Conservation (phyloP, 2,888 invertebrate species). For the Poecilobothrus nobilitatus region DNA sequence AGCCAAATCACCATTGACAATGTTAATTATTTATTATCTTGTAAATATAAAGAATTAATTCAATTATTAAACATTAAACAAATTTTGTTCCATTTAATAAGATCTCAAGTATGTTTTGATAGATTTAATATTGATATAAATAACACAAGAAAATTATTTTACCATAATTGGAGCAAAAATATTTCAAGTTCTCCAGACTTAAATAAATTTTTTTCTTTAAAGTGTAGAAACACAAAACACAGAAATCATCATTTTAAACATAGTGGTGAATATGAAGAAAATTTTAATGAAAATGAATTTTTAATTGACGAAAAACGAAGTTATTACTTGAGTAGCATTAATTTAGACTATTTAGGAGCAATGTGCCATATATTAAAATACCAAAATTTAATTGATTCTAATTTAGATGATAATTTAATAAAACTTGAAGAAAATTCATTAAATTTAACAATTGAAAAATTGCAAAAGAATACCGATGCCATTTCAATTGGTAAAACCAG, state of each 20-base stretch:
- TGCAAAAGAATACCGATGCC: constrained; percentile 13
- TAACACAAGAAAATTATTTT: constrained; percentile 14
- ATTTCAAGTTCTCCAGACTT: not conserved
- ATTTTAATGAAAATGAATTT: not conserved
- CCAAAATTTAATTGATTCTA: constrained; percentile 10
- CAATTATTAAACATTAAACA: constrained; percentile 53
- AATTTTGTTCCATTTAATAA: constrained; percentile 52
- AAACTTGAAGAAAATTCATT: constrained; percentile 24
- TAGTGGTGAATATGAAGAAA: not conserved
- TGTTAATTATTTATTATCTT: constrained; percentile 66
- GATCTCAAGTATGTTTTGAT: constrained; percentile 53
- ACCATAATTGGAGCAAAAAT: not conserved
- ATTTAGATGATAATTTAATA: not conserved
- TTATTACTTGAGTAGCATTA: constrained; percentile 56
- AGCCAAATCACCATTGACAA: constrained; percentile 60
- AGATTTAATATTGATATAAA: constrained; percentile 52
- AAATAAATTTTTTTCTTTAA: not conserved
- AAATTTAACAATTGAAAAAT: constrained; percentile 32
- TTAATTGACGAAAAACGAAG: constrained; percentile 32
- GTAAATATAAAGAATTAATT: constrained; percentile 54
- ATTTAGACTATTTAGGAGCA: constrained; percentile 62
- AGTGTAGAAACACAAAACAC: constrained; percentile 16
- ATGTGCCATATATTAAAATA: constrained; percentile 60
- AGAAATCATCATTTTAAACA: not conserved
- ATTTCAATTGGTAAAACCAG: constrained; percentile 12